These are phyloP conservation scores for Colaptes auratus DNA, from an alignment of 2,113 vertebrate genomes.

Conservation along the genomic window DNA sequence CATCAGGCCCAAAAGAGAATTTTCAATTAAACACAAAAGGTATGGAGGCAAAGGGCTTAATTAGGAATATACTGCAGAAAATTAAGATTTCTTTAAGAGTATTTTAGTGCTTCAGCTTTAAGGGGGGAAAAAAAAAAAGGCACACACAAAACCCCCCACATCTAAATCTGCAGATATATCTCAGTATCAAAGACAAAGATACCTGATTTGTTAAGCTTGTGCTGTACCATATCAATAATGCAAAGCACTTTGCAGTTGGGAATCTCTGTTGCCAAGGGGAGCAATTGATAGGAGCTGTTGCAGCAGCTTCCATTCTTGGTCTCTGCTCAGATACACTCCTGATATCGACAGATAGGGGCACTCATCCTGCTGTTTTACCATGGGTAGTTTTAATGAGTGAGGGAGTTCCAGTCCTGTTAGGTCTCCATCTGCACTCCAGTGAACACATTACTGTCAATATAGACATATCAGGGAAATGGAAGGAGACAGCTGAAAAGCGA, in stretches of 20 bases:
- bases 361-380: not conserved
- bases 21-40: slow-evolving; percentile 24
- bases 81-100: not conserved
- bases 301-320: not conserved
- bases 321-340: accelerated
- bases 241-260: not conserved
- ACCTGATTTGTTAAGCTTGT: not conserved
- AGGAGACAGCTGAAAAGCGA: slow-evolving; percentile 11
- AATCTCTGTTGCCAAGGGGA: slow-evolving; percentile 29
- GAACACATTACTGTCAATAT: not conserved
- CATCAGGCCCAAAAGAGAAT: not conserved
- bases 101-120: not conserved
- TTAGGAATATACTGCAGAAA: not conserved
- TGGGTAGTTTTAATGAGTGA: not conserved
- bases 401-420: not conserved
- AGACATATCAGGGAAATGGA: not conserved
- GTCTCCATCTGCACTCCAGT: not conserved
- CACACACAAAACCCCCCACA: not conserved
- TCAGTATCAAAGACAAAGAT: not conserved
- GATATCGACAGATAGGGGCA: accelerated
- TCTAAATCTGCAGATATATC: not conserved
- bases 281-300: not conserved
- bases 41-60: not conserved
- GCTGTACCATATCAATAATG: slow-evolving; percentile 28
- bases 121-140: not conserved